Conservation (phyloP, 2,888 invertebrate species). For the Drosophila flavopinicola region DNA sequence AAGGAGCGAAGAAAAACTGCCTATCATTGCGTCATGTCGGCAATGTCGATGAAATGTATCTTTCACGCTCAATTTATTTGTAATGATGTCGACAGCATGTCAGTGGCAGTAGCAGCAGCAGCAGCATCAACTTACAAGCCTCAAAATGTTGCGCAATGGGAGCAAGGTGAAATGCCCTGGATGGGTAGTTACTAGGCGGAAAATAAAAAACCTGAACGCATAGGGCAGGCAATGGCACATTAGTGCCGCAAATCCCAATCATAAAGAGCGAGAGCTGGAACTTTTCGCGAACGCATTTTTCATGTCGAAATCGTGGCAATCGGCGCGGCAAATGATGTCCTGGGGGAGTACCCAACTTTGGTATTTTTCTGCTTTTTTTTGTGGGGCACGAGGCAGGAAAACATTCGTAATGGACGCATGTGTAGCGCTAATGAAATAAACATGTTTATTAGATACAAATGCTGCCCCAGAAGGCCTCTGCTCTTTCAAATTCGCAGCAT, state of each 20-base stretch:
- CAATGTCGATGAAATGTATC: constrained; percentile 68
- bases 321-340: constrained; percentile 71
- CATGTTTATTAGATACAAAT: constrained; percentile 75
- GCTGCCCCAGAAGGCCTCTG: constrained; percentile 48
- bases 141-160: constrained; percentile 27
- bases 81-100: constrained; percentile 74
- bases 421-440: constrained; percentile 77
- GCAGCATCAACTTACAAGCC: constrained; percentile 30
- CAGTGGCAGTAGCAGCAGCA: constrained; percentile 31
- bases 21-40: constrained; percentile 60
- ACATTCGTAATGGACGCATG: constrained; percentile 63
- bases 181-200: constrained; percentile 38
- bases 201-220: constrained; percentile 16
- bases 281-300: constrained; percentile 78
- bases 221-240: constrained; percentile 66
- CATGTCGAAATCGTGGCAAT: constrained; percentile 74
- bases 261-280: constrained; percentile 59
- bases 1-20: constrained; percentile 27
- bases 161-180: constrained; percentile 14
- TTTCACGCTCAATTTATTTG: constrained; percentile 79
- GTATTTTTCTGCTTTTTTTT: background rate
- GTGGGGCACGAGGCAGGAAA: constrained; percentile 4
- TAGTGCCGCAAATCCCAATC: constrained; percentile 76
- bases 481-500: constrained; percentile 8
- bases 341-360: constrained; percentile 52